A percentile compares a stretch with the other conserved stretches of the same genome.
These are phyloP conservation scores for Cynopterus brachyotis DNA, from an alignment of 2,113 vertebrate genomes.

Conservation along the genomic window DNA sequence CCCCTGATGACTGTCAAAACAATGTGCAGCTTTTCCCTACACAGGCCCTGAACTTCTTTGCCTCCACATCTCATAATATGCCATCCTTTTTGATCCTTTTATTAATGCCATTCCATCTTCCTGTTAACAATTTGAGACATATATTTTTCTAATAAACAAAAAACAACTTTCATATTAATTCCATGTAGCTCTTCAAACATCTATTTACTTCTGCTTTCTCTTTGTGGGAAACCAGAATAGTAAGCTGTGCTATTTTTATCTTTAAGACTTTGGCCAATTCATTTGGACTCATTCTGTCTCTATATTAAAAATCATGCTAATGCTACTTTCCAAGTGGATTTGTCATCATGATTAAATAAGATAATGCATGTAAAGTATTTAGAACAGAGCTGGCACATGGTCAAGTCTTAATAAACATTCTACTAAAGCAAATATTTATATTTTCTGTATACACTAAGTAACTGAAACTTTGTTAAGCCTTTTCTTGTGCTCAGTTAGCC, in stretches of 20 bases:
- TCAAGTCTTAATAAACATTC: neutral
- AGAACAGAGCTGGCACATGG: neutral
- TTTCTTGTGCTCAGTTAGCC: neutral
- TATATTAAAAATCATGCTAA: neutral
- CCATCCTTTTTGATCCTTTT: neutral
- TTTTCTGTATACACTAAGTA: neutral
- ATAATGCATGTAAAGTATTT: neutral
- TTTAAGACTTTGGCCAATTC: neutral
- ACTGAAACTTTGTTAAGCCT: conserved; percentile 3
- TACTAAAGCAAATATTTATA: neutral
- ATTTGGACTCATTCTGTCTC: conserved; percentile 8
- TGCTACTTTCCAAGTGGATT: neutral
- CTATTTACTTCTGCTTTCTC: neutral
- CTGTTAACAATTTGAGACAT: neutral
- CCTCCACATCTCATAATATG: neutral
- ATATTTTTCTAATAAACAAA: neutral
- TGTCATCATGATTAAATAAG: neutral
- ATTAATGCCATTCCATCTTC: neutral
- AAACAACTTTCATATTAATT: neutral
- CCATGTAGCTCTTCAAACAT: neutral
- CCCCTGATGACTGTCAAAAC: too few relatives aligned
- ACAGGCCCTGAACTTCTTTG: neutral
- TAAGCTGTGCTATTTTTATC: neutral
- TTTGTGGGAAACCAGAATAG: neutral
- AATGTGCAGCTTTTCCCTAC: neutral